These are phyloP conservation scores for Argyra leucocephala DNA, from an alignment of 2,888 invertebrate genomes.

Conservation along the genomic window DNA sequence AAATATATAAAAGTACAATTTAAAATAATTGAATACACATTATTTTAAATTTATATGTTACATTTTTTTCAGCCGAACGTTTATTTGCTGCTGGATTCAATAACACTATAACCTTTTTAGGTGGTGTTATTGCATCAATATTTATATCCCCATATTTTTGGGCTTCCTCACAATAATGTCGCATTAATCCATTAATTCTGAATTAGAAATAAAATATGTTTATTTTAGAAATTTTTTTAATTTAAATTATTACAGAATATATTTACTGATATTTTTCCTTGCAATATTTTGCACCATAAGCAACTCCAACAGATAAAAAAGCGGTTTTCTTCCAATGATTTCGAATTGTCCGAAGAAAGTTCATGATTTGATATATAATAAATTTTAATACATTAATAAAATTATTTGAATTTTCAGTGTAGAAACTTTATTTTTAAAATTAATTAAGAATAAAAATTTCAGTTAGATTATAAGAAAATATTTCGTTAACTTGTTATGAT, in stretches of 20 bases:
- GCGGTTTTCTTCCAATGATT: slow-evolving; percentile 81
- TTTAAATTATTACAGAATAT: neutral
- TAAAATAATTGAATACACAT: neutral
- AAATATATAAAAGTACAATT: slow-evolving; percentile 8
- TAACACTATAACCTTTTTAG: slow-evolving; percentile 73
- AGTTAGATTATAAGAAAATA: too few relatives aligned
- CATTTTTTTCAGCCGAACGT: slow-evolving; percentile 46
- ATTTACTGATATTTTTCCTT: slow-evolving; percentile 68
- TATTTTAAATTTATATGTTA: slow-evolving; percentile 20
- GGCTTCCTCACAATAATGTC: slow-evolving; percentile 68
- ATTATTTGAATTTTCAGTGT: too few relatives aligned
- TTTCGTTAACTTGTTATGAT: too few relatives aligned
- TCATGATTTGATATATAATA: neutral
- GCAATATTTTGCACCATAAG: slow-evolving; percentile 61
- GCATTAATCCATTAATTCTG: slow-evolving; percentile 70
- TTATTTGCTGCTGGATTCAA: slow-evolving; percentile 85
- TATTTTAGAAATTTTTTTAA: neutral
- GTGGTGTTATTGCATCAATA: slow-evolving; percentile 50
- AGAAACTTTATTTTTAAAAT: too few relatives aligned
- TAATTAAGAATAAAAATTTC: too few relatives aligned
- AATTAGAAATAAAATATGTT: slow-evolving; percentile 25
- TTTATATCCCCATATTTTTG: slow-evolving; percentile 58
- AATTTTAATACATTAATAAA: too few relatives aligned
- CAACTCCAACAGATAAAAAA: slow-evolving; percentile 55
- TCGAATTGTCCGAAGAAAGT: slow-evolving; percentile 18